Conservation (phyloP, 2,113 vertebrate genomes). For the Prochilodus magdalenae region DNA sequence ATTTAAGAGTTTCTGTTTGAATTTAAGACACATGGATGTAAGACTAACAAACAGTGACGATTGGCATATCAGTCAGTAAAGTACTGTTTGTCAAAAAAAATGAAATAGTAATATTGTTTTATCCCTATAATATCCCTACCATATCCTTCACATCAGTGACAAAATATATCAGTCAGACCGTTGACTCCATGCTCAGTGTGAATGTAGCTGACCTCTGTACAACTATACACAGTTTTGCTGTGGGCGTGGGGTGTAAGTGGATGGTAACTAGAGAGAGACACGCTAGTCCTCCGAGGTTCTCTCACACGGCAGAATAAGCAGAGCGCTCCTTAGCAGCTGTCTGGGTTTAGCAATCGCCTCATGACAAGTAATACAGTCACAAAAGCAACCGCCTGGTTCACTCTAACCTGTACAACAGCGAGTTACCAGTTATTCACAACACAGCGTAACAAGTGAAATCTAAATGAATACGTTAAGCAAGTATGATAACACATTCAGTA, state of each 20-base stretch:
- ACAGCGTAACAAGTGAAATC: too few species aligned
- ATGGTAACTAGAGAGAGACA: background rate
- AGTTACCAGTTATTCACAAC: too few species aligned
- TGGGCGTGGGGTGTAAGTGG: conserved; percentile 16
- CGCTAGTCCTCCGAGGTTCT: background rate
- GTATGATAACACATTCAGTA: too few species aligned
- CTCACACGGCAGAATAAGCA: background rate
- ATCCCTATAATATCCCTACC: too few species aligned
- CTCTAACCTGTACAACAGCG: too few species aligned
- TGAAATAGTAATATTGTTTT: too few species aligned
- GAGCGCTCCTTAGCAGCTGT: background rate
- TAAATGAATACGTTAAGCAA: too few species aligned
- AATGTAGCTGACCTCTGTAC: background rate
- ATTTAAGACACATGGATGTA: too few species aligned
- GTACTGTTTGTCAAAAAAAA: too few species aligned
- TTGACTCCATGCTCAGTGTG: background rate
- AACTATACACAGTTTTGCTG: background rate
- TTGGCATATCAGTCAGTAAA: too few species aligned
- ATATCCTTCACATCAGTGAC: background rate
- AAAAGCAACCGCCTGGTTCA: background rate
- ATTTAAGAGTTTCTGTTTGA: too few species aligned
- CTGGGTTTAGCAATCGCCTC: background rate
- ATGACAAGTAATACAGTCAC: background rate
- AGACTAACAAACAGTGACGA: too few species aligned
- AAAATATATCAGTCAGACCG: background rate